Conservation (phyloP, 2,797 vertebrate species). For the Telmatherina bonti region DNA sequence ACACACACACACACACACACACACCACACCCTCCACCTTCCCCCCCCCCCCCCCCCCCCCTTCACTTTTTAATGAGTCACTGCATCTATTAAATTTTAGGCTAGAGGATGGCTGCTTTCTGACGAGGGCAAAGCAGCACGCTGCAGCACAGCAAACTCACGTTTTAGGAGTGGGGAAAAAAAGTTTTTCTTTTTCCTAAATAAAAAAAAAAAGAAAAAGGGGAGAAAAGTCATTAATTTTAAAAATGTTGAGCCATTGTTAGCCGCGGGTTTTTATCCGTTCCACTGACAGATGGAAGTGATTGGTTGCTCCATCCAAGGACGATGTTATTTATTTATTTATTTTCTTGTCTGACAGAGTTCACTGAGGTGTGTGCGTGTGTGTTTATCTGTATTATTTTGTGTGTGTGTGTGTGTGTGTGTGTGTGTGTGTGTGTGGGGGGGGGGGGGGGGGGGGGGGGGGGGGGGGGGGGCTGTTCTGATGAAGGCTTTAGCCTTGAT, state of each 20-base stretch:
- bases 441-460: no score
- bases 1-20: slow-evolving; percentile 11
- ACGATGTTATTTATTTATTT: slow-evolving; percentile 8
- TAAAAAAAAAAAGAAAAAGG: slow-evolving; percentile 6
- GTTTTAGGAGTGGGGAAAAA: slow-evolving; percentile 6
- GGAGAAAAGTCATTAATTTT: not conserved
- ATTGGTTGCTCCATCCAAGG: slow-evolving; percentile 51
- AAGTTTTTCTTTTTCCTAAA: slow-evolving; percentile 15
- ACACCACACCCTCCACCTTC: slow-evolving; percentile 1
- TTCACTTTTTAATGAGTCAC: slow-evolving; percentile 84
- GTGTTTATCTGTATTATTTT: no score
- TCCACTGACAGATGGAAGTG: slow-evolving; percentile 22
- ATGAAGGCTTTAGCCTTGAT: slow-evolving; percentile 65
- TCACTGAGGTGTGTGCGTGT: slow-evolving; percentile 1
- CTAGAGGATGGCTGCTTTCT: slow-evolving; percentile 33
- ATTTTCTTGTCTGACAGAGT: slow-evolving; percentile 1
- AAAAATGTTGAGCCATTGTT: slow-evolving; percentile 19
- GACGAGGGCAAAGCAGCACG: slow-evolving; percentile 31
- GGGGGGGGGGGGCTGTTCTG: slow-evolving; percentile 7
- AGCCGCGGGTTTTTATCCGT: slow-evolving; percentile 20
- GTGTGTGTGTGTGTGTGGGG: not conserved
- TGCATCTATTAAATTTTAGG: slow-evolving; percentile 70
- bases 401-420: not conserved
- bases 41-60: slow-evolving; percentile 19
- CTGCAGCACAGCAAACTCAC: slow-evolving; percentile 24